phyloP scores from a whole-genome alignment of 2,888 invertebrate genomes.

The Ochlodes sylvanus region DNA sequence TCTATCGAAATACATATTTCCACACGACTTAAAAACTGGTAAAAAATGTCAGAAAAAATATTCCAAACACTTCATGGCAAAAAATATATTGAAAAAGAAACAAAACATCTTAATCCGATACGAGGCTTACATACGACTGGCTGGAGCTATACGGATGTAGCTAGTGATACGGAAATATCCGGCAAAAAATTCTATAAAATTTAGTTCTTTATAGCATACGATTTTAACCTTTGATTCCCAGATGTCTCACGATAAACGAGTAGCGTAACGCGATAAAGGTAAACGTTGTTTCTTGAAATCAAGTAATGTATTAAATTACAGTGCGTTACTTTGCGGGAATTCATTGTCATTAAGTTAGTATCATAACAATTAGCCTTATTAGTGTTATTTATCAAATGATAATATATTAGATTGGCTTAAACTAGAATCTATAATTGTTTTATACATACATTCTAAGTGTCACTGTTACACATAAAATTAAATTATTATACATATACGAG shows the following conservation, averaged over 20 bases:
- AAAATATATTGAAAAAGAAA: constrained; percentile 28
- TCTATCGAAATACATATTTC: constrained; percentile 22
- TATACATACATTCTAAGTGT: no score
- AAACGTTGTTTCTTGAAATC: no score
- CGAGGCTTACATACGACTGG: constrained; percentile 31
- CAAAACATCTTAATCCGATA: constrained; percentile 35
- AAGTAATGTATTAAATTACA: no score
- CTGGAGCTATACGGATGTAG: constrained; percentile 29
- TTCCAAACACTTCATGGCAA: constrained; percentile 17
- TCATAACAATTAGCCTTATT: no score
- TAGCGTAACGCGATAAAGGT: not conserved
- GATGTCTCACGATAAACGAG: not conserved
- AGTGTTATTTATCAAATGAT: no score
- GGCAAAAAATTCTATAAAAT: constrained; percentile 33
- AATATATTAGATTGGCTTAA: no score
- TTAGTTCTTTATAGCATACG: constrained; percentile 26
- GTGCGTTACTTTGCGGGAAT: no score
- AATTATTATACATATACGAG: no score
- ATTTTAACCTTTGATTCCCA: constrained; percentile 26
- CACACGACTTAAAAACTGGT: constrained; percentile 11
- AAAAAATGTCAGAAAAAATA: constrained; percentile 26
- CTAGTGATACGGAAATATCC: constrained; percentile 37
- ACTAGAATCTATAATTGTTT: no score
- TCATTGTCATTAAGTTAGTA: no score
- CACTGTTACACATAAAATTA: no score